phyloP scores from a whole-genome alignment of 2,888 invertebrate species.

The Gibbula magus region DNA sequence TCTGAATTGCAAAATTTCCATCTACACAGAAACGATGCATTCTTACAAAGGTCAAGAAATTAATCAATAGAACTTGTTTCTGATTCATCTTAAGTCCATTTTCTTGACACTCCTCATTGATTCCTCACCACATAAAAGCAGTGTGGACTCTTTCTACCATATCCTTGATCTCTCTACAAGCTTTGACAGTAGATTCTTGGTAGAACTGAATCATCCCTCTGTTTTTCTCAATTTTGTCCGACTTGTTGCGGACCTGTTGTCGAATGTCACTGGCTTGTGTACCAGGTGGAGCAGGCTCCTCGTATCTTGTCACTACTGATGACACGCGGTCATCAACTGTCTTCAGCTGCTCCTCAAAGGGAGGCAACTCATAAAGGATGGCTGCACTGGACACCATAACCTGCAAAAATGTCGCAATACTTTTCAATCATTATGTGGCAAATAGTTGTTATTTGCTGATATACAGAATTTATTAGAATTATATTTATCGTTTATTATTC shows the following conservation, averaged over 20 bases:
- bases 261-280: neutral
- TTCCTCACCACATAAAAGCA: constrained; percentile 55
- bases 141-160: constrained; percentile 54
- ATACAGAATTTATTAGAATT: neutral
- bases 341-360: constrained; percentile 43
- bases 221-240: constrained; percentile 44
- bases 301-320: constrained; percentile 43
- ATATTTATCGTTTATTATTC: neutral
- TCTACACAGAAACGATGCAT: too few relatives aligned
- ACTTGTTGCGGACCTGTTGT: constrained; percentile 29
- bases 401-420: neutral
- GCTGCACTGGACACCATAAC: constrained; percentile 44
- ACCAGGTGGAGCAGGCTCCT: constrained; percentile 34
- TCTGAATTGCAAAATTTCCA: too few relatives aligned
- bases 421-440: neutral
- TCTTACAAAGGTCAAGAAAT: too few relatives aligned
- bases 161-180: constrained; percentile 43
- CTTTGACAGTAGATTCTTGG: constrained; percentile 42
- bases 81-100: too few relatives aligned
- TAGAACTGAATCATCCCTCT: constrained; percentile 54
- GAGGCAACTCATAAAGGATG: constrained; percentile 55
- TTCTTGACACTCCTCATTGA: too few relatives aligned
- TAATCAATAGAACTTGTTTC: too few relatives aligned
- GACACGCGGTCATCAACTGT: constrained; percentile 48
- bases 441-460: neutral